Percentiles rank a stretch among this genome's conserved stretches.
Conservation (phyloP, 2,113 vertebrate species). For the Aviceda subcristata region DNA sequence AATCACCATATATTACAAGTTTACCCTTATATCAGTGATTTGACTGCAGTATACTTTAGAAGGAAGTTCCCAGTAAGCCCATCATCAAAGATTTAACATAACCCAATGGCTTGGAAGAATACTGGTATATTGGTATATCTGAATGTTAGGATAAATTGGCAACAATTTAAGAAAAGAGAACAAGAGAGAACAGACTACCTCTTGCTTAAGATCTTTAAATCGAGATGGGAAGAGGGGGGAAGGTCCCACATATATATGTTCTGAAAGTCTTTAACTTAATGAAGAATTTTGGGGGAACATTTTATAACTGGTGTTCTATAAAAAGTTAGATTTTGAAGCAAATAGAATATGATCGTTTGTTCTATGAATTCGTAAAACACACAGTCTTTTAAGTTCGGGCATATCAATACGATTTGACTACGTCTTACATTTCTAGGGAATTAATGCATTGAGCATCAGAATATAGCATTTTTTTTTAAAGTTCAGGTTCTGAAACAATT, state of each 20-base stretch:
- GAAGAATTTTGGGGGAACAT: not conserved
- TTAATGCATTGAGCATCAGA: not conserved
- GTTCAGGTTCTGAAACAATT: not conserved
- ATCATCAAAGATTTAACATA: not conserved
- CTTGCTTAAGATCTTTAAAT: not conserved
- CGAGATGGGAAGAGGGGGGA: not conserved
- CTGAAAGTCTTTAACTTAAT: not conserved
- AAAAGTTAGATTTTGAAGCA: not conserved
- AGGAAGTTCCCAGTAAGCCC: not conserved
- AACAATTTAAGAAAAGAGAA: not conserved
- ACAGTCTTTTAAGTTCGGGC: not conserved
- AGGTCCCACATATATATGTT: not conserved
- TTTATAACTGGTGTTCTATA: not conserved
- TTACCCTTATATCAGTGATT: not conserved
- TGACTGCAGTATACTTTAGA: not conserved
- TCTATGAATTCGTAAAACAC: not conserved
- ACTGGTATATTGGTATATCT: not conserved
- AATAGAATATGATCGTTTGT: not conserved
- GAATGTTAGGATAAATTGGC: not conserved
- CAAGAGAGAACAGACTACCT: not conserved
- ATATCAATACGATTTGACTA: not conserved
- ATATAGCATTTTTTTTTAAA: rapidly evolving
- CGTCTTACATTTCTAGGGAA: not conserved
- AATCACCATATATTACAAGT: not conserved
- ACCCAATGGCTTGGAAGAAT: not conserved